Evolutionary conservation across 2,888 invertebrate species (phyloP).

Genomic region (Ennomos quercinarius): DNA sequence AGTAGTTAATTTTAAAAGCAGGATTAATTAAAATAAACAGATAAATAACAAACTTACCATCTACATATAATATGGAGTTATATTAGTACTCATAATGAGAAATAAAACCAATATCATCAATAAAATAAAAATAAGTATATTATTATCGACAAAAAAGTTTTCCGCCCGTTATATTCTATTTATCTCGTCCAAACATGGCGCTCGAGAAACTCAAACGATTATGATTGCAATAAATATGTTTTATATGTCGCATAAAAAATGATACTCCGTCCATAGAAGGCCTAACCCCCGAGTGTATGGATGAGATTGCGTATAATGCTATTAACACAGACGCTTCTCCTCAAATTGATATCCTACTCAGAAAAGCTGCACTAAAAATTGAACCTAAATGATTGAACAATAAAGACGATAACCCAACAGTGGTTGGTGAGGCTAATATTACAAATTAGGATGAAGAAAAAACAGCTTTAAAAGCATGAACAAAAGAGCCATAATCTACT

Average conservation of each 20-base stretch:
- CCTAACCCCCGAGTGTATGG: conserved; percentile 84
- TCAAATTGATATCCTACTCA: conserved; percentile 83
- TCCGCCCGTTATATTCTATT: conserved; percentile 67
- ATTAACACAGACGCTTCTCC: conserved; percentile 86
- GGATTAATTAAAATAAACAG: background rate
- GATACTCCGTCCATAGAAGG: conserved; percentile 77
- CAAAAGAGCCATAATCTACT: conserved; percentile 50
- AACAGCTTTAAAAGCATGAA: conserved; percentile 40
- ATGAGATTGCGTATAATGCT: conserved; percentile 86
- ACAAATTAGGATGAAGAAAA: conserved; percentile 47
- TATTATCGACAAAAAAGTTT: conserved; percentile 59
- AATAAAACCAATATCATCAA: conserved; percentile 39
- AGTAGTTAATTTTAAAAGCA: too few relatives aligned
- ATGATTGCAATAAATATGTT: conserved; percentile 85
- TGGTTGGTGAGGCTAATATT: conserved; percentile 49
- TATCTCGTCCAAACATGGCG: conserved; percentile 74
- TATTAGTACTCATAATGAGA: conserved; percentile 8
- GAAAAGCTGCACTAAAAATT: conserved; percentile 49
- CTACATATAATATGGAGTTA: conserved; percentile 6
- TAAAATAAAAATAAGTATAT: conserved; percentile 50
- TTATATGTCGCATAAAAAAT: conserved; percentile 85
- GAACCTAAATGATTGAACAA: conserved; percentile 43
- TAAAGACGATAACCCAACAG: conserved; percentile 51
- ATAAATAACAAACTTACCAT: too few relatives aligned
- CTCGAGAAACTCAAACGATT: conserved; percentile 79